Conservation (phyloP, 1,140 invertebrate species). For the Phocides pigmalion region DNA sequence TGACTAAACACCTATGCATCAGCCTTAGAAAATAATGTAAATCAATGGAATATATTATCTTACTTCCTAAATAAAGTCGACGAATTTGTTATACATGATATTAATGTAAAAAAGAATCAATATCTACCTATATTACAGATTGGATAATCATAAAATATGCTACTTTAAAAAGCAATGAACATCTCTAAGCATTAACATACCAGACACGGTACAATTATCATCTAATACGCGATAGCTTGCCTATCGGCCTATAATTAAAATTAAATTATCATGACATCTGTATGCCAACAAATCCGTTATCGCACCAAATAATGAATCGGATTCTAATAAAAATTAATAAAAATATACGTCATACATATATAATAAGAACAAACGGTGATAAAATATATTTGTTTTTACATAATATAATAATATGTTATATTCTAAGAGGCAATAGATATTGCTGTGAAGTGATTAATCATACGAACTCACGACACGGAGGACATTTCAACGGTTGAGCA, state of each 20-base stretch:
- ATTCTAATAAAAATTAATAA: not conserved
- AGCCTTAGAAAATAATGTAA: not conserved
- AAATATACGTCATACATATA: not conserved
- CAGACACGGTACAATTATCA: not conserved
- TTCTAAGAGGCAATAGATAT: conserved; percentile 8
- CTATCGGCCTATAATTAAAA: conserved; percentile 4
- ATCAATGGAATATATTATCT: not conserved
- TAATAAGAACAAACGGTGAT: conserved; percentile 12
- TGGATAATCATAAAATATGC: not conserved
- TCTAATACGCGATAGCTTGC: conserved; percentile 3
- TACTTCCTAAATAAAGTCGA: not conserved
- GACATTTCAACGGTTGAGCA: conserved; percentile 63
- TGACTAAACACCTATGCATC: not conserved
- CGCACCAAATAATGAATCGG: conserved; percentile 3
- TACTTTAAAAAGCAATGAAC: not conserved
- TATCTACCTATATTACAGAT: not conserved
- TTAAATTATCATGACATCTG: not conserved
- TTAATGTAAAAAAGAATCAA: not conserved
- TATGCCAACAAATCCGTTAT: not conserved
- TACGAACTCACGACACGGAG: not conserved
- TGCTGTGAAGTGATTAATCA: conserved; percentile 4
- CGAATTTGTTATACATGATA: too few relatives aligned
- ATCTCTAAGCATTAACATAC: not conserved
- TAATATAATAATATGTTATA: not conserved
- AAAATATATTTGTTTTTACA: conserved; percentile 8